phyloP scores from a whole-genome alignment of 2,113 vertebrate genomes.

The Ammodytes dubius region DNA sequence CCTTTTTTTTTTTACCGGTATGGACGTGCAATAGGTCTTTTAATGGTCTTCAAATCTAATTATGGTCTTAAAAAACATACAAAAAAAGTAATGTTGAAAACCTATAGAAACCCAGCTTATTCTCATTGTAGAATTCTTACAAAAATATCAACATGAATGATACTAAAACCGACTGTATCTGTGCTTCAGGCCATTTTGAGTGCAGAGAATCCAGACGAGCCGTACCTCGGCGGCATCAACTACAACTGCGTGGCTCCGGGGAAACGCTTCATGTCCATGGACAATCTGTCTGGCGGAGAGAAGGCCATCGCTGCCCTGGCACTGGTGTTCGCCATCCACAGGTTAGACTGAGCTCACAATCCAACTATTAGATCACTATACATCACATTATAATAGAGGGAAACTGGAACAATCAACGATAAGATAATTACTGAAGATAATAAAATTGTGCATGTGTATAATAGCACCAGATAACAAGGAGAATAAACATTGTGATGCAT shows the following conservation, averaged over 20 bases:
- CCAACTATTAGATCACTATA: background rate
- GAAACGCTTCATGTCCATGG: slow-evolving; percentile 97
- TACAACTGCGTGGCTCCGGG: slow-evolving; percentile 95
- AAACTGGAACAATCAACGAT: background rate
- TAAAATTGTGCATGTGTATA: background rate
- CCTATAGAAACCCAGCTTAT: too few species aligned
- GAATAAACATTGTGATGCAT: background rate
- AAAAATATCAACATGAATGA: background rate
- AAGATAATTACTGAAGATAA: background rate
- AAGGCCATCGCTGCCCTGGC: slow-evolving; percentile 94
- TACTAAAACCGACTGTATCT: background rate
- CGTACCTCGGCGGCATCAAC: slow-evolving; percentile 92
- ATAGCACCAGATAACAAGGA: background rate
- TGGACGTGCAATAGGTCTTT: too few species aligned
- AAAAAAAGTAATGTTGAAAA: too few species aligned
- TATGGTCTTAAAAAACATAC: too few species aligned
- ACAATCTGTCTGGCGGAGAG: slow-evolving; percentile 95
- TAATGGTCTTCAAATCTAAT: too few species aligned
- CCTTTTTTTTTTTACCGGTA: too few species aligned
- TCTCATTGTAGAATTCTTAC: background rate
- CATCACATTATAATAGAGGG: background rate
- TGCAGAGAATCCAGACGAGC: slow-evolving; percentile 94
- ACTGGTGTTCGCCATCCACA: slow-evolving; percentile 95
- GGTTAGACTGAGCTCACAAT: slow-evolving; percentile 77
- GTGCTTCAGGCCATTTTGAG: slow-evolving; percentile 91